These are phyloP conservation scores for Thryonomys swinderianus DNA, from an alignment of 2,113 vertebrate species.

Conservation along the genomic window DNA sequence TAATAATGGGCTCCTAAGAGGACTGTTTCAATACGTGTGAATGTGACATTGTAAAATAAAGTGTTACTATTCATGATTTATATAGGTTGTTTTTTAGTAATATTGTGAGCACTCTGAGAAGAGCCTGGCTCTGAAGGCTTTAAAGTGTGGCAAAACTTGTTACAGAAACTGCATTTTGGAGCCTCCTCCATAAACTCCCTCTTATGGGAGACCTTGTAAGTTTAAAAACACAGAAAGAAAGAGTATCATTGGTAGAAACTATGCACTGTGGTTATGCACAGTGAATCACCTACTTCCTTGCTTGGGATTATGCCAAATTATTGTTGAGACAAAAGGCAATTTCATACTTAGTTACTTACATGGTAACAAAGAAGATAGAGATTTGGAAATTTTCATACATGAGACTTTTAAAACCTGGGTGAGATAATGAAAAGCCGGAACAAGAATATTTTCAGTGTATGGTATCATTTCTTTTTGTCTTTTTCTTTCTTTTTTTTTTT, in stretches of 20 bases:
- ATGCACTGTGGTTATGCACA: neutral
- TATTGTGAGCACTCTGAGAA: neutral
- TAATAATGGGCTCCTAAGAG: neutral
- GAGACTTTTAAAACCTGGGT: neutral
- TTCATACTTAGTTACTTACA: neutral
- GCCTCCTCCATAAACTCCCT: neutral
- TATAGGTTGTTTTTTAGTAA: neutral
- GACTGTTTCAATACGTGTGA: constrained; percentile 4
- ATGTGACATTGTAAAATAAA: neutral
- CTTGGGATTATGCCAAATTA: neutral
- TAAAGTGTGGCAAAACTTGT: neutral
- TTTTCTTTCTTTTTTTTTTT: too few relatives aligned
- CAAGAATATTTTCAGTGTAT: constrained; percentile 1
- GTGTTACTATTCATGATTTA: neutral
- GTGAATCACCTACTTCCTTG: neutral
- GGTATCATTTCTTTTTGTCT: too few relatives aligned
- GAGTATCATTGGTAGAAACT: neutral
- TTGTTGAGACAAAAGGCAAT: neutral
- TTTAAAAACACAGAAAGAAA: neutral
- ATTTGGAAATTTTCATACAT: neutral
- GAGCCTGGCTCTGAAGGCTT: neutral
- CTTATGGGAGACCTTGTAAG: neutral
- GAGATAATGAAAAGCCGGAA: neutral
- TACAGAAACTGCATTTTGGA: neutral
- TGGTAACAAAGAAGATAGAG: neutral